A percentile compares a stretch with the other conserved stretches of the same genome.
phyloP scores from a whole-genome alignment of 1,140 invertebrate genomes.

The Antheraea mylitta region DNA sequence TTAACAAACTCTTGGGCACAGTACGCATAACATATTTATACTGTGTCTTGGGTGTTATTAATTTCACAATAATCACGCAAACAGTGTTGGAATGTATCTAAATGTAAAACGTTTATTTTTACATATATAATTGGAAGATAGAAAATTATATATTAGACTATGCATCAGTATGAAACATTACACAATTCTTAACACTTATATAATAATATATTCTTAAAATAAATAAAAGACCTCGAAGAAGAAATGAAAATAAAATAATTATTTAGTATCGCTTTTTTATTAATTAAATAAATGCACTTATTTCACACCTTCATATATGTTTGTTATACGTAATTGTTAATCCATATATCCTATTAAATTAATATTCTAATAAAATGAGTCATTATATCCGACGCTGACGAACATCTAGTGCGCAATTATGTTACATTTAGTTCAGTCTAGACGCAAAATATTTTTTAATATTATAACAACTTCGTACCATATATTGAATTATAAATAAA shows the following conservation, averaged over 20 bases:
- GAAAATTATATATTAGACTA: too few species aligned
- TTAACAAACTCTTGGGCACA: too few species aligned
- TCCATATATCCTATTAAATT: constrained; percentile 21
- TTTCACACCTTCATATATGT: constrained; percentile 15
- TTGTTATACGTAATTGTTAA: constrained; percentile 4
- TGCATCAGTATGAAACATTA: too few species aligned
- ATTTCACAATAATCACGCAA: too few species aligned
- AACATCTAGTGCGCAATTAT: constrained; percentile 19
- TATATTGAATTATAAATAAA: not conserved
- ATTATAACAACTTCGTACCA: not conserved
- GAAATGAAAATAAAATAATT: not conserved
- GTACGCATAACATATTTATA: too few species aligned
- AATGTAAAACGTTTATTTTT: too few species aligned
- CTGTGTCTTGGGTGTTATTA: too few species aligned
- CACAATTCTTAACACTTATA: too few species aligned
- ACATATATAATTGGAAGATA: too few species aligned
- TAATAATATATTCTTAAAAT: too few species aligned
- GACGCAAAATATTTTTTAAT: constrained; percentile 2
- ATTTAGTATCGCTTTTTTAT: not conserved
- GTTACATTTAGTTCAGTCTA: constrained; percentile 9
- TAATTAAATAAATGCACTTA: constrained; percentile 5
- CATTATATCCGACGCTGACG: constrained; percentile 11
- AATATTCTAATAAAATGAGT: constrained; percentile 36
- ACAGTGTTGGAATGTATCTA: too few species aligned
- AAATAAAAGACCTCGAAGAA: not conserved